Conservation (phyloP, 2,113 vertebrate species). For the Vicugna pacos region DNA sequence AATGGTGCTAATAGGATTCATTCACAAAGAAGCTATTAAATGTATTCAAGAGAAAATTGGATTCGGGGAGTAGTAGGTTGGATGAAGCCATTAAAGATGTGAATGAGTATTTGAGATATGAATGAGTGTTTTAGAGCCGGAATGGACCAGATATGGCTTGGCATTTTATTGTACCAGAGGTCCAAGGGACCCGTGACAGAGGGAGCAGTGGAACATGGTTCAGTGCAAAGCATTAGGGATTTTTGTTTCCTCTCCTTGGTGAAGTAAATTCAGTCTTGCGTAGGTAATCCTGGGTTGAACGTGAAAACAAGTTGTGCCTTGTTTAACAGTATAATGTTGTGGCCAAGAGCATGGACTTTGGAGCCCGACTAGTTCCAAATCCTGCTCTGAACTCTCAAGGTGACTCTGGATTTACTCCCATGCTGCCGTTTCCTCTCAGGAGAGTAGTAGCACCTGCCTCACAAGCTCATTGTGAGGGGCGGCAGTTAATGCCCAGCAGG, state of each 20-base stretch:
- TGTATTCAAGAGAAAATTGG: conserved; percentile 60
- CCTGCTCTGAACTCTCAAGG: not conserved
- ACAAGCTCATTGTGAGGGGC: not conserved
- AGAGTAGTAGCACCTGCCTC: not conserved
- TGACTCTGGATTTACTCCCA: not conserved
- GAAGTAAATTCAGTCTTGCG: not conserved
- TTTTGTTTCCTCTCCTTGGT: conserved; percentile 1
- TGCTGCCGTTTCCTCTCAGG: not conserved
- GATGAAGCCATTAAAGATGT: conserved; percentile 29
- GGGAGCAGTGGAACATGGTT: not conserved
- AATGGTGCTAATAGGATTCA: conserved; percentile 43
- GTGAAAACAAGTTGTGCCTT: not conserved
- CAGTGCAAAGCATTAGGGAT: not conserved
- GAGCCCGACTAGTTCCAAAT: not conserved
- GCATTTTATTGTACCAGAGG: not conserved
- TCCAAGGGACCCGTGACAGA: not conserved
- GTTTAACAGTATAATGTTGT: not conserved
- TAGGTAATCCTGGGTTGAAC: not conserved
- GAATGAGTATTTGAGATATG: not conserved
- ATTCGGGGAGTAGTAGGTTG: not conserved
- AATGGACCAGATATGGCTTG: conserved; percentile 9
- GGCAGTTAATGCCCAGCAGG: not conserved
- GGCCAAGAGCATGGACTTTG: not conserved
- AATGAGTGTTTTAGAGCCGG: not conserved
- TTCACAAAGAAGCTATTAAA: conserved; percentile 61